Evolutionary conservation across 1,140 invertebrate species (phyloP).

Genomic region (Melipona quadrifasciata): DNA sequence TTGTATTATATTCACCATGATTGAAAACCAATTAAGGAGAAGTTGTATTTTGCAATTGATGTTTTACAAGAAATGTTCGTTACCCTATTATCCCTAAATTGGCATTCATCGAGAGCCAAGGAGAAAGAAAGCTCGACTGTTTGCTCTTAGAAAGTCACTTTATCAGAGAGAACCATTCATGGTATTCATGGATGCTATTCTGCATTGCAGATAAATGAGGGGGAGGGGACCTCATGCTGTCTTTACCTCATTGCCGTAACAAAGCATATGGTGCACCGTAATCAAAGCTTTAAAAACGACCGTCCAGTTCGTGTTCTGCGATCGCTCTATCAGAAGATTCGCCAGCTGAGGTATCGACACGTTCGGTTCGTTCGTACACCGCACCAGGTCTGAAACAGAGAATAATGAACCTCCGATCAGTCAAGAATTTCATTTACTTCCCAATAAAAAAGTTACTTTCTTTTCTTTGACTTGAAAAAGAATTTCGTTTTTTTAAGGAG

Average conservation of each 20-base stretch:
- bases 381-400: constrained; percentile 95
- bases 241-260: constrained; percentile 99
- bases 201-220: constrained; percentile 1
- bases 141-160: constrained; percentile 9
- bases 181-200: constrained; percentile 14
- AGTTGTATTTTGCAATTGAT: too few species aligned
- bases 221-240: constrained; percentile 1
- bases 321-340: constrained; percentile 98
- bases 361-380: constrained; percentile 99
- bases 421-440: not conserved
- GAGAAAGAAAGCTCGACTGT: not conserved
- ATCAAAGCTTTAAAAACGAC: constrained; percentile 99
- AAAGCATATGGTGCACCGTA: constrained; percentile 99
- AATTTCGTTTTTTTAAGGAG: not conserved
- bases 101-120: not conserved
- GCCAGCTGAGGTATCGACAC: constrained; percentile 99
- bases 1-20: too few species aligned
- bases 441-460: not conserved
- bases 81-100: not conserved
- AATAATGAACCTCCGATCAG: constrained; percentile 48
- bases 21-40: constrained; percentile 1
- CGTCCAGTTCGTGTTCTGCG: constrained; percentile 98
- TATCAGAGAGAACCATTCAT: not conserved
- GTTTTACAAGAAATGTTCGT: not conserved
- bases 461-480: not conserved